Base-by-base conservation (phyloP, 2,888 invertebrate species). In the Eupithecia dodoneata region DNA sequence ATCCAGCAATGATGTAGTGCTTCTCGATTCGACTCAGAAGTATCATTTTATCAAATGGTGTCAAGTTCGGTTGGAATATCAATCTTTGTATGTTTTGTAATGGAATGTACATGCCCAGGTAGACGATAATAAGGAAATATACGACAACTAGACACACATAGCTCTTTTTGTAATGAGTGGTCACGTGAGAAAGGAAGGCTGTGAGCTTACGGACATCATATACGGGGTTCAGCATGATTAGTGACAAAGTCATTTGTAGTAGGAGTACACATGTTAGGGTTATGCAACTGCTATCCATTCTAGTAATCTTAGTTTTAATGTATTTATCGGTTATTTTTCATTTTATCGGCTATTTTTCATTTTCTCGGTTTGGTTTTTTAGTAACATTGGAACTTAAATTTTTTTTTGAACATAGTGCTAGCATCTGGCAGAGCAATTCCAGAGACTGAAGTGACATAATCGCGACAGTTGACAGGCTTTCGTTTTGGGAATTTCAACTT, bases 1-100 rank as follows among this genome's bases (percentile, higher is more conserved):
- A 93, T n/a, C 93, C 93, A 76, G 93, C 89, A 15, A 92, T 88
- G 0, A 91, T 87, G 76, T 93, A 94, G 76, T 91, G 91, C 84
- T 90, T 93, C 77, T 93, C 93, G 0, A 91, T 84, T n/a, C 84
- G 87, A 66, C 85, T 87, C 2, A 93, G 77, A 2, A 92, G 71
- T 0, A 87, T 67, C 4, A 90, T 6, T 79, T 92, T 93, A 1
- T 94, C 89, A 59, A 87, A 84, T 2, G 90, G 86, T 13, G 85
- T 83, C 0, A 89, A 73, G 2, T 80, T 59, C 3, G 84, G 80
- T 2, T 72, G 78, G 13, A 88, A 88, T 15, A 92, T 89, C 63
- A 94, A 76, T 15, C 78, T 83, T 75, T 90, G 85, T 4, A 93
- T 85, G 72, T 85, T 89, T 49, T 87, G 87, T 1, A 94, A 76